Conservation (phyloP, 1,140 invertebrate genomes). For the Mercenaria mercenaria region DNA sequence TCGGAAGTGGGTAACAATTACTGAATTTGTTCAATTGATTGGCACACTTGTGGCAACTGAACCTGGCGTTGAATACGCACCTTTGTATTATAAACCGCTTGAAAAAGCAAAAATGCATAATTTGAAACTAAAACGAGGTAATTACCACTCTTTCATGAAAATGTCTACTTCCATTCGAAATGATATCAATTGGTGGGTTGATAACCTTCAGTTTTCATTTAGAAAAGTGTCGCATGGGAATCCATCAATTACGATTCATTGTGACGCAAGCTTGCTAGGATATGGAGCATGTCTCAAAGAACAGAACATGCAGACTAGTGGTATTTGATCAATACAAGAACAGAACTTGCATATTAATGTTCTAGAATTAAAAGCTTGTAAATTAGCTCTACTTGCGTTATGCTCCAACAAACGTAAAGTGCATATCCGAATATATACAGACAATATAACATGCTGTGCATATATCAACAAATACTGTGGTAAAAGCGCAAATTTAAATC, state of each 20-base stretch:
- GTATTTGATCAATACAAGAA: not conserved
- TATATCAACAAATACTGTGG: constrained; percentile 65
- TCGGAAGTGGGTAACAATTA: not conserved
- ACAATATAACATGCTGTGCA: constrained; percentile 13
- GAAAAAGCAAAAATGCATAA: not conserved
- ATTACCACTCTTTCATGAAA: not conserved
- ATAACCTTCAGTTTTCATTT: not conserved
- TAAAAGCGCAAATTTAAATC: not conserved
- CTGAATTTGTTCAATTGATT: not conserved
- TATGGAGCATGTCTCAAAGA: not conserved
- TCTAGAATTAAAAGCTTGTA: not conserved
- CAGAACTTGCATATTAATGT: constrained; percentile 9
- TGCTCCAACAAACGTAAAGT: not conserved
- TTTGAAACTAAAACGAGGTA: not conserved
- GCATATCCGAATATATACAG: not conserved
- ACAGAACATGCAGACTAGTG: not conserved
- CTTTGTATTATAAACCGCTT: not conserved
- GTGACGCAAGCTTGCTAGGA: not conserved
- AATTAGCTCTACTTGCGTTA: not conserved
- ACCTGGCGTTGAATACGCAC: not conserved
- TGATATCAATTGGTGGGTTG: not conserved
- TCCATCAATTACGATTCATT: not conserved
- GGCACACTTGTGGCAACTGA: not conserved
- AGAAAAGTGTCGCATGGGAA: not conserved
- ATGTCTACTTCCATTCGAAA: not conserved